These are phyloP conservation scores for Struthio camelus DNA, from an alignment of 2,113 vertebrate species.

Conservation along the genomic window DNA sequence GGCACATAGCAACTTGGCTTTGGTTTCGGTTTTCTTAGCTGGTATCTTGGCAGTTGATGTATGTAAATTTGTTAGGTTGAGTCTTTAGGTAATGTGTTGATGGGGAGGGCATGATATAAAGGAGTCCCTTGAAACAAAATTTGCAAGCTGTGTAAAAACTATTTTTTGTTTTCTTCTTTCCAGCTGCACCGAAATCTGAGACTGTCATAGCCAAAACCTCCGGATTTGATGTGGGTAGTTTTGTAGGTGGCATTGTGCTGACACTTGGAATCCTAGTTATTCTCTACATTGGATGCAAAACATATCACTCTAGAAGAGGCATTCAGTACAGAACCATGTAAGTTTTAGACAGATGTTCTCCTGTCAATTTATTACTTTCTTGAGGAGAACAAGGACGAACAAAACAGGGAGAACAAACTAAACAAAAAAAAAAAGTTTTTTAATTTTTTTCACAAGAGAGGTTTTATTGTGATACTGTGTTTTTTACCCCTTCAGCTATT, in stretches of 20 bases:
- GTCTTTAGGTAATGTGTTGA: not conserved
- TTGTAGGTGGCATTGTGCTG: slow-evolving; percentile 81
- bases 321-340: slow-evolving; percentile 83
- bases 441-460: not conserved
- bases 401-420: not conserved
- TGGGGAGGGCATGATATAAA: not conserved
- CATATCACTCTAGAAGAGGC: slow-evolving; percentile 79
- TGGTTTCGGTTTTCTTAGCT: not conserved
- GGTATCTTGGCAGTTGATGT: not conserved
- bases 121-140: not conserved
- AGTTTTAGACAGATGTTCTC: slow-evolving; percentile 35
- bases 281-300: slow-evolving; percentile 78
- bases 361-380: not conserved
- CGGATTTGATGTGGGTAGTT: slow-evolving; percentile 79
- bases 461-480: not conserved
- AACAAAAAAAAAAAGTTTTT: not conserved
- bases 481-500: not conserved
- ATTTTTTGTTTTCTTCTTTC: slow-evolving; percentile 15
- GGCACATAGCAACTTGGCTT: not conserved
- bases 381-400: not conserved
- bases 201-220: not conserved
- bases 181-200: slow-evolving; percentile 65
- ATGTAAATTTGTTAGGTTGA: not conserved
- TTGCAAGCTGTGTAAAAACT: not conserved
- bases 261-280: slow-evolving; percentile 74